Percentiles rank a stretch among this genome's conserved stretches.
Conservation (phyloP, 1,140 invertebrate genomes). For the Pemphigus obesinymphae region DNA sequence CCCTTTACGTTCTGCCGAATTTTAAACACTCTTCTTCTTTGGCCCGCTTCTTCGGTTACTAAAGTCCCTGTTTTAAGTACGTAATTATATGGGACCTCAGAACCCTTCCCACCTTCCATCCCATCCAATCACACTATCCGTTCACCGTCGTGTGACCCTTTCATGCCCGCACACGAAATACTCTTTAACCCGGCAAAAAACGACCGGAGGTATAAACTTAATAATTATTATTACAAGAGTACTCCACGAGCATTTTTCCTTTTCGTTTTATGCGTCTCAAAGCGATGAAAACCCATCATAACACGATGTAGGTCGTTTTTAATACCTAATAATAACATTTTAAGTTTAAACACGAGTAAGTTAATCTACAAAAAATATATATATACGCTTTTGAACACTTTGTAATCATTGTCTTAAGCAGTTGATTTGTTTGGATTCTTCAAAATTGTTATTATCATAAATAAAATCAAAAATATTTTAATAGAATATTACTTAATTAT, state of each 20-base stretch:
- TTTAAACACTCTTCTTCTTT: slow-evolving; percentile 35
- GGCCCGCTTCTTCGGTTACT: slow-evolving; percentile 33
- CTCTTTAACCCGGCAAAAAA: slow-evolving; percentile 24
- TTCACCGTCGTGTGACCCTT: background rate
- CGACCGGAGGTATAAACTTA: slow-evolving; percentile 36
- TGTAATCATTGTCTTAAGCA: background rate
- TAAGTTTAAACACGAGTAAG: background rate
- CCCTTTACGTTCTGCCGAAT: slow-evolving; percentile 36
- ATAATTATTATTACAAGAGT: slow-evolving; percentile 26
- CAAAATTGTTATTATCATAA: no score
- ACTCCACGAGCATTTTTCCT: background rate
- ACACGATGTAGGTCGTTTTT: background rate
- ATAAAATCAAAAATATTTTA: no score
- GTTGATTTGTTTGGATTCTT: background rate
- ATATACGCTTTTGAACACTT: background rate
- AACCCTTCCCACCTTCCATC: background rate
- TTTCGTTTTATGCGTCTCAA: background rate
- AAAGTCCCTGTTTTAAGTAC: slow-evolving; percentile 16
- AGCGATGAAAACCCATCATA: background rate
- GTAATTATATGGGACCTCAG: slow-evolving; percentile 25
- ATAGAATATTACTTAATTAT: no score
- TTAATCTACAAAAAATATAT: no score
- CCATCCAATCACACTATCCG: no score
- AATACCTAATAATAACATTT: slow-evolving; percentile 2
- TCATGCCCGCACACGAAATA: background rate